Evolutionary conservation across 2,888 invertebrate genomes (phyloP).

Genomic region (Eremobia ochroleuca): DNA sequence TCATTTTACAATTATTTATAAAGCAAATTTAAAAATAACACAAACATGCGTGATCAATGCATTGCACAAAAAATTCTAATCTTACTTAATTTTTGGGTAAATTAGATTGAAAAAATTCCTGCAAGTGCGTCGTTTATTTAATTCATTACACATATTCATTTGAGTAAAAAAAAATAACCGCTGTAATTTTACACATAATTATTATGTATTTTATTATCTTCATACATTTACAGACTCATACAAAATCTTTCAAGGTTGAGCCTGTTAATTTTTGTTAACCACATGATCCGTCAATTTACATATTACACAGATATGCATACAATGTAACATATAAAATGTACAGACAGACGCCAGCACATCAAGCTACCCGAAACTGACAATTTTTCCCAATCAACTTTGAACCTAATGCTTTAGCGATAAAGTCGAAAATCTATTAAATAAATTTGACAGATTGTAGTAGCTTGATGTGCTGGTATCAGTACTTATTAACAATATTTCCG

Average conservation of each 20-base stretch:
- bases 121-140: constrained; percentile 16
- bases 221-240: constrained; percentile 34
- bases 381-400: too few relatives aligned
- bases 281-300: constrained; percentile 67
- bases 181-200: constrained; percentile 25
- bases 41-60: not conserved
- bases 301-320: constrained; percentile 50
- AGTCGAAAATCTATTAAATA: too few relatives aligned
- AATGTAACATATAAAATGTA: constrained; percentile 3
- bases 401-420: too few relatives aligned
- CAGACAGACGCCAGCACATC: too few relatives aligned
- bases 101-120: not conserved
- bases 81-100: not conserved
- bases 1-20: not conserved
- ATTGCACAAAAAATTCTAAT: not conserved
- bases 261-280: constrained; percentile 35
- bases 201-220: constrained; percentile 18
- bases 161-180: constrained; percentile 11
- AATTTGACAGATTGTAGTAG: too few relatives aligned
- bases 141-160: constrained; percentile 1
- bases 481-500: not conserved
- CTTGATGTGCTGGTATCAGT: too few relatives aligned
- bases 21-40: not conserved
- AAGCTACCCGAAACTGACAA: too few relatives aligned
- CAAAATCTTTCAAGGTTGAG: constrained; percentile 57